These are phyloP conservation scores for Smittia sp. DNA, from an alignment of 2,888 invertebrate species.

Conservation along the genomic window DNA sequence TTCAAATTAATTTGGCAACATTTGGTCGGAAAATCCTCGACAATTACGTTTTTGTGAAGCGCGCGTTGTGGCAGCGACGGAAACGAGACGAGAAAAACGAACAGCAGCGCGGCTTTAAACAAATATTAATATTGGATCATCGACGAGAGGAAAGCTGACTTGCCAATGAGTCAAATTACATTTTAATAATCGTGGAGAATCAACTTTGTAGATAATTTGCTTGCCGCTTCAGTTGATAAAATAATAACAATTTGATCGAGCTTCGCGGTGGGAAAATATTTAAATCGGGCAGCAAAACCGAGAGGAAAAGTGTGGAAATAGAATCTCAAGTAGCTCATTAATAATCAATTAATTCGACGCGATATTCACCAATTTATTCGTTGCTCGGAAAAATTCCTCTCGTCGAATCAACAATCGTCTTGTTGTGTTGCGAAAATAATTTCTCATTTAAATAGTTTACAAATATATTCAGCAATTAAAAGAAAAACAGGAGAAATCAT, in stretches of 20 bases:
- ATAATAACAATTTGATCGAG: too few relatives aligned
- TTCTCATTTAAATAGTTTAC: slow-evolving; percentile 14
- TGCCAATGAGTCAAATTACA: slow-evolving; percentile 13
- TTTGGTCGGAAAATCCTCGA: slow-evolving; percentile 22
- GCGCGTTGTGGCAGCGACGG: background rate
- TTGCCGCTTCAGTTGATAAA: background rate
- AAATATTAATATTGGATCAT: slow-evolving; percentile 35
- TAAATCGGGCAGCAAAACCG: too few relatives aligned
- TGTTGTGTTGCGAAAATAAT: background rate
- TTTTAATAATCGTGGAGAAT: slow-evolving; percentile 24
- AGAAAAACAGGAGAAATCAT: too few relatives aligned
- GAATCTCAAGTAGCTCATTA: too few relatives aligned
- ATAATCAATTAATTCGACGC: too few relatives aligned
- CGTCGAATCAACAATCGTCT: background rate
- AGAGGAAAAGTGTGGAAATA: too few relatives aligned
- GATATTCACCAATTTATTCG: too few relatives aligned
- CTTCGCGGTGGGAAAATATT: too few relatives aligned
- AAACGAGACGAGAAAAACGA: background rate
- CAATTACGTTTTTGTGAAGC: slow-evolving; percentile 27
- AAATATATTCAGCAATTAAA: slow-evolving; percentile 29
- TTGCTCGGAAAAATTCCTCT: background rate
- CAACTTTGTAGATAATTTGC: background rate
- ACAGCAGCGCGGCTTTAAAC: background rate
- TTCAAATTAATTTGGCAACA: slow-evolving; percentile 31
- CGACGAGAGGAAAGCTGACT: background rate